A percentile compares a stretch with the other conserved stretches of the same genome.
phyloP scores from a whole-genome alignment of 1,140 invertebrate genomes.

The Teleogryllus occipitalis region DNA sequence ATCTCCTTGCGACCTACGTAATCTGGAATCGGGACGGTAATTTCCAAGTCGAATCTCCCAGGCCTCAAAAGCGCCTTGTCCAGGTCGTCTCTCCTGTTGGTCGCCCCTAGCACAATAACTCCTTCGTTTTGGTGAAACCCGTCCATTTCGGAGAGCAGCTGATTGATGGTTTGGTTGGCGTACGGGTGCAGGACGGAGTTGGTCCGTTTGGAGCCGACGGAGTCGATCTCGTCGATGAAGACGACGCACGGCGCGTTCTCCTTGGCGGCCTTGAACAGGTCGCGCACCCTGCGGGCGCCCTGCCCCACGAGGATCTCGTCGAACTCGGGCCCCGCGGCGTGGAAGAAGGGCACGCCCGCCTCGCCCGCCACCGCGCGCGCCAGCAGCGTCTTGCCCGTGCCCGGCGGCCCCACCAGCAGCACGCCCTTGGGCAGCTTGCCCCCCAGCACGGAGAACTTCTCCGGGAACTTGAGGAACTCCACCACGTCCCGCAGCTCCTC shows the following conservation, averaged over 20 bases:
- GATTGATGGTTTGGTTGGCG: conserved; percentile 98
- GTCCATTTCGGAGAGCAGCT: conserved; percentile 96
- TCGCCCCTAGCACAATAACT: conserved; percentile 95
- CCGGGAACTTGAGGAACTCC: conserved; percentile 90
- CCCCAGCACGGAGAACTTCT: conserved; percentile 88
- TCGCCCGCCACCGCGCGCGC: conserved; percentile 96
- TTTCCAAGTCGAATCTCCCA: conserved; percentile 94
- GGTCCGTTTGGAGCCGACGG: conserved; percentile 90
- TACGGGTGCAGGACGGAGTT: conserved; percentile 95
- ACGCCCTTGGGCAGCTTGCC: conserved; percentile 95
- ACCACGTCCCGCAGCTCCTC: conserved; percentile 80
- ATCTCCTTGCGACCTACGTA: conserved; percentile 87
- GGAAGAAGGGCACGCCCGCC: conserved; percentile 96
- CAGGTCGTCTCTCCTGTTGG: conserved; percentile 89
- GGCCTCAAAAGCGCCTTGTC: conserved; percentile 91
- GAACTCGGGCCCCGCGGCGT: conserved; percentile 96
- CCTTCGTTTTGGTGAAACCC: conserved; percentile 95
- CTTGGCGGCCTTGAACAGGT: conserved; percentile 92
- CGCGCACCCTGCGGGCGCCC: conserved; percentile 86
- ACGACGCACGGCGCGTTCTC: conserved; percentile 92
- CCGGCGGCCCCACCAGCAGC: conserved; percentile 86
- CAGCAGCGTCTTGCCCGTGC: conserved; percentile 93
- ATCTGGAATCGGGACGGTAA: conserved; percentile 82
- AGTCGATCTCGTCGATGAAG: conserved; percentile 99
- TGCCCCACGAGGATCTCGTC: conserved; percentile 97